These are phyloP conservation scores for Agapetus fuscipes DNA, from an alignment of 2,888 invertebrate genomes.

Conservation along the genomic window DNA sequence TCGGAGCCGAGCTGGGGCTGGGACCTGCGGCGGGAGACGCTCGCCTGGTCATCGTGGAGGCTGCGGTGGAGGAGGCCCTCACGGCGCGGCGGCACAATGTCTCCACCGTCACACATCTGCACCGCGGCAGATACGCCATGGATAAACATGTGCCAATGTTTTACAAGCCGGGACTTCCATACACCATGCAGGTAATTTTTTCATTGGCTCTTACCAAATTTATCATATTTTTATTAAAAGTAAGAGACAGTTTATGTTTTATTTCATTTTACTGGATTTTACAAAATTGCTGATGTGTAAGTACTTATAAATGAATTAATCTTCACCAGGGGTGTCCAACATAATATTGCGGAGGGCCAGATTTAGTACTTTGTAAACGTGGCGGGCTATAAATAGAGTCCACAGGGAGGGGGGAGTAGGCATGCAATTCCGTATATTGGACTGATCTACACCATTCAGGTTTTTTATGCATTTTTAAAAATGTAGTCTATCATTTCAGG, in stretches of 20 bases:
- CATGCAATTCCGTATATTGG: too few species aligned
- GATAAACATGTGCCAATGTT: conserved; percentile 73
- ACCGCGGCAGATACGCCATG: conserved; percentile 67
- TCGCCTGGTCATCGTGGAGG: conserved; percentile 74
- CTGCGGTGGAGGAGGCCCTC: conserved; percentile 81
- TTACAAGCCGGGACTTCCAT: conserved; percentile 83
- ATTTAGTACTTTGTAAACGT: too few species aligned
- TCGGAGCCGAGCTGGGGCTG: conserved; percentile 63
- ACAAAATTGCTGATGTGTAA: too few species aligned
- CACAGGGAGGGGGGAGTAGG: too few species aligned
- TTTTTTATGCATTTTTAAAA: too few species aligned
- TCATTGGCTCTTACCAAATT: not conserved
- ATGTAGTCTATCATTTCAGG: too few species aligned
- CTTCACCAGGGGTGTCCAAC: too few species aligned
- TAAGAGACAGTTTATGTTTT: not conserved
- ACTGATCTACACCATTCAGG: too few species aligned
- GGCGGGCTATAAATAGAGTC: too few species aligned
- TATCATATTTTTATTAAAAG: conserved; percentile 2
- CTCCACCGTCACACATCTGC: conserved; percentile 61
- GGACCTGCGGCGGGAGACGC: conserved; percentile 69
- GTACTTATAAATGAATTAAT: too few species aligned
- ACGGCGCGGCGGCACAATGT: conserved; percentile 79
- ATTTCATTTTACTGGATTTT: too few species aligned
- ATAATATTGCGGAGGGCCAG: too few species aligned
- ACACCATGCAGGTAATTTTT: conserved; percentile 63